Evolutionary conservation across 2,797 vertebrate species (phyloP).

Genomic region (Brotula barbata): DNA sequence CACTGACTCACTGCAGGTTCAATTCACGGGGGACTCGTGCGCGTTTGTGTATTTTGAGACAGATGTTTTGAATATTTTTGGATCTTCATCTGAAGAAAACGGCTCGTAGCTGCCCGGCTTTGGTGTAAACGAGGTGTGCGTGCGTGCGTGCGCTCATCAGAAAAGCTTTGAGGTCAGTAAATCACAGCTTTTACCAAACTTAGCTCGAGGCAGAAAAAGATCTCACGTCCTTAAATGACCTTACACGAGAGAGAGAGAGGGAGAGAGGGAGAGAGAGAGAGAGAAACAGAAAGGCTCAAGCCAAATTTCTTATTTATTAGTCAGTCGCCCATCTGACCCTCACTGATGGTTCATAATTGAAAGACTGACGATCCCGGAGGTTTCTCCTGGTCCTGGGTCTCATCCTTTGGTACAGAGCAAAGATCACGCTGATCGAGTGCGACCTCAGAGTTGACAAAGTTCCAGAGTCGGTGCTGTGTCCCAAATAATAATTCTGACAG

Average conservation of each 20-base stretch:
- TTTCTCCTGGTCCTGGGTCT: slow-evolving; percentile 12
- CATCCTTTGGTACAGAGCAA: not conserved
- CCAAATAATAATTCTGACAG: too few species aligned
- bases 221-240: not conserved
- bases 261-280: too few species aligned
- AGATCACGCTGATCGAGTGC: not conserved
- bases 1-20: too few species aligned
- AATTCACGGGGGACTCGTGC: not conserved
- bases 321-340: slow-evolving; percentile 1
- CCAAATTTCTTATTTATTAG: too few species aligned
- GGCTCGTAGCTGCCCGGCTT: not conserved
- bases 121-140: not conserved
- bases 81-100: slow-evolving; percentile 4
- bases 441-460: not conserved
- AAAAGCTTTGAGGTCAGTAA: not conserved
- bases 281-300: too few species aligned
- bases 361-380: slow-evolving; percentile 6
- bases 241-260: not conserved
- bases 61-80: slow-evolving; percentile 1
- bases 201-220: not conserved
- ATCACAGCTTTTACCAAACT: not conserved
- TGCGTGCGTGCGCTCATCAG: not conserved
- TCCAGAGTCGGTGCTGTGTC: too few species aligned
- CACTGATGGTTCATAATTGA: not conserved
- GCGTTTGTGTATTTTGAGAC: not conserved